These are phyloP conservation scores for Sylvietta virens DNA, from an alignment of 2,113 vertebrate genomes.

Conservation along the genomic window DNA sequence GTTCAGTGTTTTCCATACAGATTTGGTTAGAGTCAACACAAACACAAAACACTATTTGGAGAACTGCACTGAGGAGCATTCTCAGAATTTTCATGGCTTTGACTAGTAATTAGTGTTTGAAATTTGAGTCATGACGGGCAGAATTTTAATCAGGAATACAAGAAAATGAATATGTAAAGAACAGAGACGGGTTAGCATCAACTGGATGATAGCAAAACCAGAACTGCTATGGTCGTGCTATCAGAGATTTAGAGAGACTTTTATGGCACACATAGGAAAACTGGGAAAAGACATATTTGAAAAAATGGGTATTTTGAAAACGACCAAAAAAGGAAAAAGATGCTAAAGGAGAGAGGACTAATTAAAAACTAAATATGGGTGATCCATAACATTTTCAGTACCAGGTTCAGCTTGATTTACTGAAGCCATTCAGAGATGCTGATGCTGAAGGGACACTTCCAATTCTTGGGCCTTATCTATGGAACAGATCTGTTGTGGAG, in stretches of 20 bases:
- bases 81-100: background rate
- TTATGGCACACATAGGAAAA: background rate
- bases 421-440: background rate
- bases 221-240: fast-evolving
- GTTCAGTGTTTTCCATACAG: background rate
- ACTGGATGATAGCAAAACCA: background rate
- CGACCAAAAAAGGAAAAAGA: background rate
- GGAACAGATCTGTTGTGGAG: background rate
- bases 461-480: background rate
- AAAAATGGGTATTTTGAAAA: background rate
- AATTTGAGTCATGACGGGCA: background rate
- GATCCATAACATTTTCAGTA: background rate
- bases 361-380: background rate
- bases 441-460: background rate
- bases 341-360: background rate
- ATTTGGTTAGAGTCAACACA: background rate
- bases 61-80: background rate
- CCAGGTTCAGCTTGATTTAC: background rate
- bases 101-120: background rate
- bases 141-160: conserved; percentile 34
- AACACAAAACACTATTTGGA: background rate
- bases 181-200: background rate
- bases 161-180: background rate
- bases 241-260: background rate
- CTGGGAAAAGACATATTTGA: background rate